Evolutionary conservation across 2,797 vertebrate genomes (phyloP).

Genomic region (Coregonus ussuriensis): DNA sequence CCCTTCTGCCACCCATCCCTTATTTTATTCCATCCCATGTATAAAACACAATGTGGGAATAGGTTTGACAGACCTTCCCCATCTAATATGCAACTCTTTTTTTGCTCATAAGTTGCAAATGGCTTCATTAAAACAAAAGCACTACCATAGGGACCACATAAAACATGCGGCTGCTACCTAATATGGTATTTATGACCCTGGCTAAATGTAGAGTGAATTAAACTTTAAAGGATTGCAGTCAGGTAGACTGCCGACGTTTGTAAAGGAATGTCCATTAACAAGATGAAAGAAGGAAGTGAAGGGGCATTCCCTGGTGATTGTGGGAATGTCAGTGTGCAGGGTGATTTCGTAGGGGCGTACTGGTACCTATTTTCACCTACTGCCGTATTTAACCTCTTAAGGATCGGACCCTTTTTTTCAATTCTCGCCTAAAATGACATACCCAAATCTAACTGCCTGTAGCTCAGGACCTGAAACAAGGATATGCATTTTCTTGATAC

Average conservation of each 20-base stretch:
- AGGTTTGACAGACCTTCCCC: conserved; percentile 92
- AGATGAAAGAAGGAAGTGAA: conserved; percentile 82
- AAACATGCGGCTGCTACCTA: conserved; percentile 91
- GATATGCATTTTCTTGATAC: no score
- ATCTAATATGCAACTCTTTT: conserved; percentile 84
- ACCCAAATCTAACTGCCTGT: no score
- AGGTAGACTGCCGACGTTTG: conserved; percentile 92
- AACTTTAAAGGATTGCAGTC: conserved; percentile 97
- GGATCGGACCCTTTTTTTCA: no score
- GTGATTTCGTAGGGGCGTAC: conserved; percentile 64
- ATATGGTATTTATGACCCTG: conserved; percentile 97
- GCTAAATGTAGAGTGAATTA: conserved; percentile 99
- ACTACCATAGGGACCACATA: conserved; percentile 89
- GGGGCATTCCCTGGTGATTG: conserved; percentile 75
- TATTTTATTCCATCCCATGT: conserved; percentile 83
- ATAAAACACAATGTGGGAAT: conserved; percentile 93
- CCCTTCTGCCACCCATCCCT: conserved; percentile 38
- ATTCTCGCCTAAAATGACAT: no score
- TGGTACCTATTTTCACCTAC: conserved; percentile 68
- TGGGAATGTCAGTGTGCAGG: conserved; percentile 65
- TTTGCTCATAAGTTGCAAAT: conserved; percentile 94
- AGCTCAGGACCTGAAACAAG: no score
- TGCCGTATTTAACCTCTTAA: conserved; percentile 48
- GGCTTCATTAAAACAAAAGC: conserved; percentile 99
- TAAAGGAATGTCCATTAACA: conserved; percentile 92